Evolutionary conservation across 1,140 invertebrate genomes (phyloP), one percentile per base, ranked within the genome.

Genomic region (Chionoecetes opilio): DNA sequence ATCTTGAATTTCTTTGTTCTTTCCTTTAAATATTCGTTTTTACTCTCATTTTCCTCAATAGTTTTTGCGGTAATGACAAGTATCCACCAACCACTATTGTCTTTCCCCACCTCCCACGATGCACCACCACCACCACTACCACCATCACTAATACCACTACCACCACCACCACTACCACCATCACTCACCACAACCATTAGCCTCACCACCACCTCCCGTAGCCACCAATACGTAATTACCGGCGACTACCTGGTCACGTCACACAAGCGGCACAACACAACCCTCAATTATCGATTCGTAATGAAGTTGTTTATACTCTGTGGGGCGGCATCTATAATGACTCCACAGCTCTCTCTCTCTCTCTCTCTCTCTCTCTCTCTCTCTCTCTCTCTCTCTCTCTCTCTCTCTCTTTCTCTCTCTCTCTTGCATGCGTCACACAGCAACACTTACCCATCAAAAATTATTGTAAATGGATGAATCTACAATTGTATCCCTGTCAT

Each of bases 321-420:
- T 75, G 63, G 63, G 63, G 63, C 63, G 63, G 63, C 63, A n/a
- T 26, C n/a, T 75, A 26, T 75, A 75, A 75, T 75, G 63, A 21
- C 6, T 26, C 11, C 63, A 26, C n/a, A 17, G 63, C 63, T 75
- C 63, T 26, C 63, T n/a, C 21, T 26, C n/a, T 5, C 11, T 26
- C 63, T 21, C 2, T 75, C 53, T 63, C 53, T 63, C 53, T 63
- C 53, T 75, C 63, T 75, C 63, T 75, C 63, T 75, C 63, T 75
- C 63, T 75, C 63, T 75, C 63, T 75, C 63, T 75, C 63, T 75
- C 63, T 75, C 63, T 75, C 63, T 75, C 63, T 75, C 63, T 75
- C 63, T 75, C 63, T 75, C 63, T 75, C 63, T 75, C 63, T 75
- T 26, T 75, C 63, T 75, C 63, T 26, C 63, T 75, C 63, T 26